A percentile compares a stretch with the other conserved stretches of the same genome.
Evolutionary conservation across 2,888 invertebrate genomes (phyloP).

Genomic region (Brachypalpus laphriformis): DNA sequence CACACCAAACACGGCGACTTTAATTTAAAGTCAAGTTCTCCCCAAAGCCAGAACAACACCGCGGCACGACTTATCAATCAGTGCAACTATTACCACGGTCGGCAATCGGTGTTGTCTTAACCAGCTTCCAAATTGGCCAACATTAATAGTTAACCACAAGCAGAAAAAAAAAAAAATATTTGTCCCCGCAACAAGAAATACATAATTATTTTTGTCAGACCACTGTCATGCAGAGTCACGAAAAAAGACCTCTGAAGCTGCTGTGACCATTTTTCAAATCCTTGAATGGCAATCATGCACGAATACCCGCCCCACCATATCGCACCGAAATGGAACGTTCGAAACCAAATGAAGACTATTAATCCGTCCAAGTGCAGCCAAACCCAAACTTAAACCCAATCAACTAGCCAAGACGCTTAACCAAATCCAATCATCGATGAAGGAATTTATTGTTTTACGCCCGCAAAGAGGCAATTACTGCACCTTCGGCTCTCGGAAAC

Average conservation of each 20-base stretch:
- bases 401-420: background rate
- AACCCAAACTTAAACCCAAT: slow-evolving; percentile 7
- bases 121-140: slow-evolving; percentile 43
- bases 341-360: slow-evolving; percentile 22
- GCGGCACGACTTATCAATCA: slow-evolving; percentile 47
- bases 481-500: slow-evolving; percentile 37
- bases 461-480: slow-evolving; percentile 33
- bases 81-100: slow-evolving; percentile 12
- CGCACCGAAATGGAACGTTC: background rate
- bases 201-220: slow-evolving; percentile 47
- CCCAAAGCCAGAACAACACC: slow-evolving; percentile 21
- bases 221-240: slow-evolving; percentile 29
- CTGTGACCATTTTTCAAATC: slow-evolving; percentile 26
- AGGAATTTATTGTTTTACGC: slow-evolving; percentile 43
- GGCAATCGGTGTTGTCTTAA: slow-evolving; percentile 34
- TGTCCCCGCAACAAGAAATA: slow-evolving; percentile 36
- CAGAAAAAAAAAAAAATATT: background rate
- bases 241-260: slow-evolving; percentile 14
- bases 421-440: slow-evolving; percentile 34
- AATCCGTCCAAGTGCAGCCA: slow-evolving; percentile 18
- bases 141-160: slow-evolving; percentile 14
- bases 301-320: slow-evolving; percentile 1
- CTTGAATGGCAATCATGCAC: slow-evolving; percentile 45
- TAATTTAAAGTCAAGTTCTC: slow-evolving; percentile 37
- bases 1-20: slow-evolving; percentile 4